Evolutionary conservation across 2,797 vertebrate species (phyloP).

Genomic region (Phoeniculus purpureus): DNA sequence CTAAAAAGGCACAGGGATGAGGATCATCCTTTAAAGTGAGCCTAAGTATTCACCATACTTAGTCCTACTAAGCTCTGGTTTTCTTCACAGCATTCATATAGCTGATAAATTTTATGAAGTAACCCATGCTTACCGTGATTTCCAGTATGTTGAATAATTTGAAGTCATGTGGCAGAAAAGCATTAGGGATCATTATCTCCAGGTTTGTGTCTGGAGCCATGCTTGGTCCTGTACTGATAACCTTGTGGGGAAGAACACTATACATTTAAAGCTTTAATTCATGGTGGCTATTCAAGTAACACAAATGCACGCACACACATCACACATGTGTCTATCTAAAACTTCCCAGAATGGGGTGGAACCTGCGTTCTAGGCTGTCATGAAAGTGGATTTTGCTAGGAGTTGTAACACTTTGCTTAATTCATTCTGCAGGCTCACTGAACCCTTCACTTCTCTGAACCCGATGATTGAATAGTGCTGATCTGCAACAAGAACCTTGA

Average conservation of each 20-base stretch:
- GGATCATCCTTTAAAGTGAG: no score
- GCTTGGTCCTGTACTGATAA: conserved; percentile 90
- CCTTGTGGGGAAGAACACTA: conserved; percentile 74
- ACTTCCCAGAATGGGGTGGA: not conserved
- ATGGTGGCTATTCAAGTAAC: not conserved
- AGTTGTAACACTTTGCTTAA: not conserved
- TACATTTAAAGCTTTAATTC: not conserved
- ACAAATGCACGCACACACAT: not conserved
- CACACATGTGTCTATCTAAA: not conserved
- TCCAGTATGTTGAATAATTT: conserved; percentile 85
- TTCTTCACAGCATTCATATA: not conserved
- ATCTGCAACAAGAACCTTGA: not conserved
- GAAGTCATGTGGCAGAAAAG: conserved; percentile 79
- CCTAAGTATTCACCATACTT: no score
- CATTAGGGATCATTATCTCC: conserved; percentile 87
- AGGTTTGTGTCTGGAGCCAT: conserved; percentile 83
- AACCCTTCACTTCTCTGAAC: not conserved
- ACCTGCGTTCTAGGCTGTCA: not conserved
- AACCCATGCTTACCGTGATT: conserved; percentile 83
- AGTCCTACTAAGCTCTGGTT: not conserved
- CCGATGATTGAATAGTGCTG: not conserved
- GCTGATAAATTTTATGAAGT: not conserved
- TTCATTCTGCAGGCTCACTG: not conserved
- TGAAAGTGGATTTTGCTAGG: not conserved
- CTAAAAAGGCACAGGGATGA: not conserved